Evolutionary conservation across 2,113 vertebrate species (phyloP).

Genomic region (Menura novaehollandiae): DNA sequence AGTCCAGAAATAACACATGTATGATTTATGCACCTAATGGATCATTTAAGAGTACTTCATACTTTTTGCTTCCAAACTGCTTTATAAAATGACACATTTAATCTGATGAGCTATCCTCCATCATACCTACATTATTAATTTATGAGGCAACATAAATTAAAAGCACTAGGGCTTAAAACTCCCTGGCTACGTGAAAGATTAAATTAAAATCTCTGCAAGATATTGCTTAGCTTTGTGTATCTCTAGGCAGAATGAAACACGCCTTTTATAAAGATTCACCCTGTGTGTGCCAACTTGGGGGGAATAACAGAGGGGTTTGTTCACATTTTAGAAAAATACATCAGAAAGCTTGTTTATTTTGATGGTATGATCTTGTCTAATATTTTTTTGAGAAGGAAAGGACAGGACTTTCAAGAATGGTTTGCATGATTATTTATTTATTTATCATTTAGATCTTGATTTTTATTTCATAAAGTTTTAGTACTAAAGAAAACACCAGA

Average conservation of each 20-base stretch:
- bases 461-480: neutral
- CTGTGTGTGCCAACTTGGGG: neutral
- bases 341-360: neutral
- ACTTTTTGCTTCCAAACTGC: slow-evolving; percentile 20
- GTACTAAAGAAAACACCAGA: neutral
- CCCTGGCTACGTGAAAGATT: slow-evolving; percentile 8
- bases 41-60: neutral
- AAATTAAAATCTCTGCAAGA: neutral
- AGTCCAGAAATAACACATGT: slow-evolving; percentile 33
- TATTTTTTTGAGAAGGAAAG: neutral
- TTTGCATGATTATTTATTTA: neutral
- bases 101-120: slow-evolving; percentile 32
- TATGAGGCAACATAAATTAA: slow-evolving; percentile 62
- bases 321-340: neutral
- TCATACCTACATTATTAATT: slow-evolving; percentile 61
- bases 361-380: neutral
- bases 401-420: neutral
- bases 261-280: neutral
- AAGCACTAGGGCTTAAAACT: slow-evolving; percentile 38
- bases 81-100: slow-evolving; percentile 29
- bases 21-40: slow-evolving; percentile 29
- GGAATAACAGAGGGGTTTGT: neutral
- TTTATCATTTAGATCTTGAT: neutral
- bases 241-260: neutral
- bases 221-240: neutral